Base-by-base conservation (phyloP, 2,888 invertebrate species). In the Hirtodrosophila trivittata region DNA sequence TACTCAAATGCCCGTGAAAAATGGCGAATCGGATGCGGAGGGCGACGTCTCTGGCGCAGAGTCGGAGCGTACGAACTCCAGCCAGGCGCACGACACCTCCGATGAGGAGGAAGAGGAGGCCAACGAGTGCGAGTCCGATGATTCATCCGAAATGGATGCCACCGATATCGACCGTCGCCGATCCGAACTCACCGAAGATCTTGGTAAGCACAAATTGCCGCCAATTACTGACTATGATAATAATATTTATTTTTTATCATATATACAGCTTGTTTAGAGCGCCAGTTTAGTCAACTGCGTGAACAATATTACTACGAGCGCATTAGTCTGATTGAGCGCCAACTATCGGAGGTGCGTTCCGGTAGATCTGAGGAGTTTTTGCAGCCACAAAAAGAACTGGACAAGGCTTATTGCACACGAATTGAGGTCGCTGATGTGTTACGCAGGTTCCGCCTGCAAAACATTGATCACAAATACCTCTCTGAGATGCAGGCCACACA, bases 341-440 rank as follows among this genome's bases (percentile, higher is more conserved):
- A 97, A 90, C 92, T 98, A 12, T 92, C 94, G 0, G 98, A 98
- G 89, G 96, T 98, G 8, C 93, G 94, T 37, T 94, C 95, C 0
- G 98, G 97, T 0, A 93, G 94, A 50, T 97, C 97, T 0, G 93
- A 94, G 75, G 98, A 98, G 90, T 98, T 98, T 90, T 92, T 97
- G 1, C 95, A 94, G 45, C 98, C 98, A 0, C 91, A 98, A 47
- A 94, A 95, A 86, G 94, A 97, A 67, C 92, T 98, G 41, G 95
- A 96, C 88, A 97, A 97, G 81, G 96, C 97, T 88, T 95, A 97
- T 94, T 93, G 95, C 70, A 93, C 94, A 8, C 92, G 95, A 42
- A 96, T 95, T 51, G 97, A 98, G 91, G 98, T 98, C n/a, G 97
- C 98, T 0, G 96, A 96, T 43, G 93, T 97, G 59, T 91, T 97